Conservation (phyloP, 2,888 invertebrate genomes). For the Dynastes tityus region DNA sequence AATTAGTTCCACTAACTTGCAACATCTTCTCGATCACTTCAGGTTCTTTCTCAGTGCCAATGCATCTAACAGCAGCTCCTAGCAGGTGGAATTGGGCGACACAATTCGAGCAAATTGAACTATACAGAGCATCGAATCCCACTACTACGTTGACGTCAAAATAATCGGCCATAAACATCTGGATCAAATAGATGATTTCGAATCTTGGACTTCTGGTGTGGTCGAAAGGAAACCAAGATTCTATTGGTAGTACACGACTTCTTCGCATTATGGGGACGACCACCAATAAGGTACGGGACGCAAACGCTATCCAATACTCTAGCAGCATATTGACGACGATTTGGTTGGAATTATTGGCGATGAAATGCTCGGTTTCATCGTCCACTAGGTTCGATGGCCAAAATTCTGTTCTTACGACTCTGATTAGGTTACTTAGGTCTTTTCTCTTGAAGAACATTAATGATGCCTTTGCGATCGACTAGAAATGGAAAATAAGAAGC, state of each 20-base stretch:
- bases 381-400: constrained; percentile 53
- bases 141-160: constrained; percentile 50
- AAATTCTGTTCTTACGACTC: constrained; percentile 46
- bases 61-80: constrained; percentile 41
- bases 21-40: constrained; percentile 31
- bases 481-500: constrained; percentile 6
- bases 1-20: constrained; percentile 30
- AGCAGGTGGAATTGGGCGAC: constrained; percentile 53
- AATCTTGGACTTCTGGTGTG: constrained; percentile 49
- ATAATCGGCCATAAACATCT: constrained; percentile 51
- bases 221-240: constrained; percentile 54
- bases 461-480: constrained; percentile 52
- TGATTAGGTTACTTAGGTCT: constrained; percentile 45
- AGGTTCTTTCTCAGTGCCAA: constrained; percentile 46
- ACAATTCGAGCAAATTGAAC: constrained; percentile 52
- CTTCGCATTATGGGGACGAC: constrained; percentile 51
- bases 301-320: constrained; percentile 42
- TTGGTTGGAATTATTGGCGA: constrained; percentile 41
- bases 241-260: constrained; percentile 51
- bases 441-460: constrained; percentile 44
- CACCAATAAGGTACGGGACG: constrained; percentile 51
- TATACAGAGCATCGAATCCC: constrained; percentile 53
- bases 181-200: constrained; percentile 54
- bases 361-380: constrained; percentile 31
- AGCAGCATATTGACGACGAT: constrained; percentile 45